Percentiles rank a stretch among this genome's conserved stretches.
Conservation (phyloP, 1,140 invertebrate genomes). For the Sitodiplosis mosellana region DNA sequence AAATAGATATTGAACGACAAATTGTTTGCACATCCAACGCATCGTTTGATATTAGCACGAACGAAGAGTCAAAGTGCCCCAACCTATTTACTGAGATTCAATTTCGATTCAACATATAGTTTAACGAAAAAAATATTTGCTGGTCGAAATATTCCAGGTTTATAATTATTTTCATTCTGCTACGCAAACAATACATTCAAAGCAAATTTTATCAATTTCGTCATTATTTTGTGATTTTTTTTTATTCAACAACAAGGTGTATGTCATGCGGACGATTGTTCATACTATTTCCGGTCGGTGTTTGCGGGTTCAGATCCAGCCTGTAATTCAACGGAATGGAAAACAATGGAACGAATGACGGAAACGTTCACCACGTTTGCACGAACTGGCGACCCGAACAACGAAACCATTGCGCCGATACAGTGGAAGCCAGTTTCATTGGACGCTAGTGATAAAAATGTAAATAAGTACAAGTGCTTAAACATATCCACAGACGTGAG, state of each 20-base stretch:
- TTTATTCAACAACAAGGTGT: constrained; percentile 18
- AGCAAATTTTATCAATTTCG: too few species aligned
- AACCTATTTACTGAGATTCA: constrained; percentile 28
- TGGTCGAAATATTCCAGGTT: neutral
- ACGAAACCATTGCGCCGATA: constrained; percentile 12
- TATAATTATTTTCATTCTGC: too few species aligned
- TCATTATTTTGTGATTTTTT: too few species aligned
- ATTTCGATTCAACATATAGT: constrained; percentile 22
- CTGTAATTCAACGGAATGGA: constrained; percentile 14
- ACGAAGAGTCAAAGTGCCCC: constrained; percentile 13
- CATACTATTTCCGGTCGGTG: constrained; percentile 36
- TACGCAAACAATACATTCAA: too few species aligned
- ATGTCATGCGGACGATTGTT: constrained; percentile 42
- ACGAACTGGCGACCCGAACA: constrained; percentile 20
- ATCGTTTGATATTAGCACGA: constrained; percentile 16
- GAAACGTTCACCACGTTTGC: constrained; percentile 22
- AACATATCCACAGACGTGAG: constrained; percentile 22
- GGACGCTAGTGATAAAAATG: too few species aligned
- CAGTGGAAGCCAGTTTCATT: constrained; percentile 1
- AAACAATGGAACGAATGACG: constrained; percentile 25
- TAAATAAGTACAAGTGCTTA: constrained; percentile 17
- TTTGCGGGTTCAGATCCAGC: constrained; percentile 20
- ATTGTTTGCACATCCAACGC: constrained; percentile 26
- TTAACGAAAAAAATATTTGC: constrained; percentile 19
- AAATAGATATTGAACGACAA: constrained; percentile 18